Percentiles rank a stretch among this genome's conserved stretches.
These are phyloP conservation scores for Oreonectes daqikongensis DNA, from an alignment of 2,797 vertebrate genomes.

Conservation along the genomic window DNA sequence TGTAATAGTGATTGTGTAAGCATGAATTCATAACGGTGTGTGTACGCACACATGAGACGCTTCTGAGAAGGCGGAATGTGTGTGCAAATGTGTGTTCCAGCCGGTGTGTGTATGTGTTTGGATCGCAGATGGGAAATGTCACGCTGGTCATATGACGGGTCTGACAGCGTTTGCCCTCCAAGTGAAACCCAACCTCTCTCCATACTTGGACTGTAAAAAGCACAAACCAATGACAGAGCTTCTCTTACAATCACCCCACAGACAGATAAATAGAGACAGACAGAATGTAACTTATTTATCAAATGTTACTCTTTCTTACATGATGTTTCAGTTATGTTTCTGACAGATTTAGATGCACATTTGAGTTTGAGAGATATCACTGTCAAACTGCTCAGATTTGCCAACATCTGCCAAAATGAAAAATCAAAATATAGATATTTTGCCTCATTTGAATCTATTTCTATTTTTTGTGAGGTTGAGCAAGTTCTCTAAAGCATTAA, in stretches of 20 bases:
- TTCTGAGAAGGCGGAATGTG: not conserved
- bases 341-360: no score
- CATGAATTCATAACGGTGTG: not conserved
- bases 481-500: no score
- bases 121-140: slow-evolving; percentile 51
- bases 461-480: no score
- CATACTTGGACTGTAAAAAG: slow-evolving; percentile 73
- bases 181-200: slow-evolving; percentile 66
- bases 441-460: no score
- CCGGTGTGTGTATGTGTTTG: slow-evolving; percentile 10
- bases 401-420: no score
- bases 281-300: not conserved
- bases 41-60: slow-evolving; percentile 10
- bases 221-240: slow-evolving; percentile 74
- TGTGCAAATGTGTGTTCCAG: not conserved
- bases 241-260: slow-evolving; percentile 67
- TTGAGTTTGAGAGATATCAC: no score
- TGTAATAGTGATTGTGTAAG: not conserved
- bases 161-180: slow-evolving; percentile 34
- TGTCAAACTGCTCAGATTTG: no score
- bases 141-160: slow-evolving; percentile 56
- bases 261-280: slow-evolving; percentile 1
- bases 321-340: no score
- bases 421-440: no score
- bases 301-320: no score